These are phyloP conservation scores for Augochlorella aurata DNA, from an alignment of 2,888 invertebrate genomes.

Conservation along the genomic window DNA sequence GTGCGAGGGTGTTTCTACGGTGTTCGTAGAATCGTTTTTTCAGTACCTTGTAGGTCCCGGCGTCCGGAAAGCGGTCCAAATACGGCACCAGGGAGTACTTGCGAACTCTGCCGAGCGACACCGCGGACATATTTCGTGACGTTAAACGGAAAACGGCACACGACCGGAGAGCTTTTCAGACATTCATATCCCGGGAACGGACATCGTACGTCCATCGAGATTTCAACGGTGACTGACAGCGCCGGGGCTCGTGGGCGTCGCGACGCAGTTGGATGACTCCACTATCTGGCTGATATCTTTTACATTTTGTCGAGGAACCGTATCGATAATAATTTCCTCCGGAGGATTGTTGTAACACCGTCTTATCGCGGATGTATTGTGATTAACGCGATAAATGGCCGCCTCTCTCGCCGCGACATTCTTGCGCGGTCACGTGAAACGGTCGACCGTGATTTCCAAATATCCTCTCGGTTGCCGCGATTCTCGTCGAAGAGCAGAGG, in stretches of 20 bases:
- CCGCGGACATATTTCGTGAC: slow-evolving; percentile 21
- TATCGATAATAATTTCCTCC: slow-evolving; percentile 53
- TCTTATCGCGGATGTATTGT: slow-evolving; percentile 52
- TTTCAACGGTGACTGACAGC: slow-evolving; percentile 46
- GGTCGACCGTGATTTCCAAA: slow-evolving; percentile 15
- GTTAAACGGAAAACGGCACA: slow-evolving; percentile 1
- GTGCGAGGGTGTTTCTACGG: neutral
- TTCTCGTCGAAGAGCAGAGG: too few species aligned
- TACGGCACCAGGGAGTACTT: slow-evolving; percentile 15
- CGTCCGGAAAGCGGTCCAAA: neutral
- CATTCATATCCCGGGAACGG: slow-evolving; percentile 22
- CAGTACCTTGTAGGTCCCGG: slow-evolving; percentile 73
- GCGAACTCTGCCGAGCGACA: neutral
- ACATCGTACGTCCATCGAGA: slow-evolving; percentile 42
- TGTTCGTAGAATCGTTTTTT: neutral
- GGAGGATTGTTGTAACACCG: slow-evolving; percentile 38
- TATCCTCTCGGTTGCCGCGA: too few species aligned
- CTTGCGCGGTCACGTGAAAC: neutral
- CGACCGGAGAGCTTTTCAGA: slow-evolving; percentile 12
- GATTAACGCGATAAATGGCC: slow-evolving; percentile 53
- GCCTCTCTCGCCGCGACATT: neutral
- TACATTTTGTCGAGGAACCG: slow-evolving; percentile 23
- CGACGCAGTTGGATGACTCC: slow-evolving; percentile 13
- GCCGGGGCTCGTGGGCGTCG: slow-evolving; percentile 22
- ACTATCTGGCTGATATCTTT: slow-evolving; percentile 38